Evolutionary conservation across 2,797 vertebrate genomes (phyloP), one percentile per base, ranked within the genome.

Genomic region (Rhynchonycteris naso): DNA sequence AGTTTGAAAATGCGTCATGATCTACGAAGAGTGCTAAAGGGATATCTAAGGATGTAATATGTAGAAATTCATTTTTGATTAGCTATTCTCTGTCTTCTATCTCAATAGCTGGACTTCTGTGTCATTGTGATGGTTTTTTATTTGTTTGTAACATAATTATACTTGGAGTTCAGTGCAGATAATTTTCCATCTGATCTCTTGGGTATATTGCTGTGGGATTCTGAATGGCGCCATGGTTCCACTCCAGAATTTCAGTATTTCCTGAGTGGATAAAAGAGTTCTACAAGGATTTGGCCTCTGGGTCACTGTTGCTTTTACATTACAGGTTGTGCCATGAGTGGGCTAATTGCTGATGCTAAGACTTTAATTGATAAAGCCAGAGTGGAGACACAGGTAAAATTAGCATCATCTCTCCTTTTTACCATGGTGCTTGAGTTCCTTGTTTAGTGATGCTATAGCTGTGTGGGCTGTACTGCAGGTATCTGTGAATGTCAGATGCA

Each of bases 301-400:
- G 92, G 86, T 97, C 72, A 97, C 68, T 97, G 74, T 97, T 95
- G 59, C 83, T 96, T 97, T 82, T 95, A n/a, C 92, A 1, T 97
- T 96, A 10, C 97, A 99, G 99, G 99, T 90, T 99, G 99, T 96
- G 99, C 99, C 92, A 99, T 99, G 99, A 99, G 99, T 90, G 99
- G 99, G 61, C 98, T 99, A 97, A 99, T 99, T 98, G 99, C 99
- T 85, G 99, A 99, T 98, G 99, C 99, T 61, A 99, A 99, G 98
- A 99, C 99, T 95, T 98, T 99, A 90, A 99, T 99, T 59, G 99
- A 99, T 98, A 99, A 99, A 99, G 99, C 99, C 71, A 98, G 99
- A 98, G 99, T 99, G 98, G 99, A 99, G 98, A 99, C 99, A 71
- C 99, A 99, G 99, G 99, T 99, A 96, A 98, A 97, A 74, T 79